Evolutionary conservation across 2,113 vertebrate species (phyloP), one percentile per base, ranked within the genome.

Genomic region (Numida meleagris): DNA sequence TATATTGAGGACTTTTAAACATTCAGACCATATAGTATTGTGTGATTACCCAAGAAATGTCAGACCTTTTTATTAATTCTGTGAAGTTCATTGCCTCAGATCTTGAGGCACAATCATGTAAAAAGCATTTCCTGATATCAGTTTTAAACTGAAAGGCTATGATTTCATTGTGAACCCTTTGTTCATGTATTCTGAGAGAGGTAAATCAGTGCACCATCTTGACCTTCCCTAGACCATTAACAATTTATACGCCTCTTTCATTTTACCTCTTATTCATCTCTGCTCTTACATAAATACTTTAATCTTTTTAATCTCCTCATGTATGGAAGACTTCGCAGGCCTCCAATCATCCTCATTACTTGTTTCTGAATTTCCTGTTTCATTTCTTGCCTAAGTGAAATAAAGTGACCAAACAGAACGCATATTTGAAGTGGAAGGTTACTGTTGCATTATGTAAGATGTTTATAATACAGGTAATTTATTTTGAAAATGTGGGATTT

Each of bases 161-260:
- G 43, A 86, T 93, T 93, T 70, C 63, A 72, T 18, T 82, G 29
- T 70, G 65, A 91, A 88, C 19, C 19, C 59, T 70, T 94, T 95
- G 70, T 86, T 94, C 76, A 57, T 71, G 23, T 70, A 82, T 66
- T 90, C 72, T 73, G 42, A 79, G 63, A 82, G 19, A 78, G 46
- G 86, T 86, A 93, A 82, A 95, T 48, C 1, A 0, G 40, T 86
- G 48, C 50, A 70, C 31, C 31, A 57, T 59, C 42, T 61, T 91
- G 90, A 93, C 89, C 77, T 88, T 82, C 67, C 79, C 46, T 94
- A 89, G 91, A 89, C 38, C 63, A 86, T 95, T 94, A 83, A 96
- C 92, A 92, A 96, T 95, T 90, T 75, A 96, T 68, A 83, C 48
- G 67, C 23, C 20, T 89, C 92, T 91, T 88, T 92, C 84, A 94